Percentiles rank a stretch among this genome's conserved stretches.
phyloP scores from a whole-genome alignment of 2,113 vertebrate species.

The Ptilonorhynchus violaceus region DNA sequence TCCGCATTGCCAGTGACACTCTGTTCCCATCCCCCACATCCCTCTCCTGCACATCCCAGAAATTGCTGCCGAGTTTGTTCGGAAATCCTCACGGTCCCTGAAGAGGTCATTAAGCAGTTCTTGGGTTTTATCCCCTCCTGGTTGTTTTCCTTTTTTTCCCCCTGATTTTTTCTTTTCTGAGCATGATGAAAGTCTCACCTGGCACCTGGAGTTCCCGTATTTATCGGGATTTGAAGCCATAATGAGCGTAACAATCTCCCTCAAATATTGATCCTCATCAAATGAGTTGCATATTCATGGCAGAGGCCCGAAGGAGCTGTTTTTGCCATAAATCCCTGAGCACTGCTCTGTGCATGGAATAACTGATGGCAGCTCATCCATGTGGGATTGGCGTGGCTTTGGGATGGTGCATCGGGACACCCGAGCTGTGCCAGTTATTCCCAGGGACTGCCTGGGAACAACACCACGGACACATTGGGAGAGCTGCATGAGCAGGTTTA shows the following conservation, averaged over 20 bases:
- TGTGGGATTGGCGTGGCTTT: not conserved
- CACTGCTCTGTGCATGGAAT: not conserved
- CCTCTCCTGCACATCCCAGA: not conserved
- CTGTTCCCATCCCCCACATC: not conserved
- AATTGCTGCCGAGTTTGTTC: not conserved
- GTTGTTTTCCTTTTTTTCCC: not conserved
- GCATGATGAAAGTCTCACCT: not conserved
- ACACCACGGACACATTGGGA: not conserved
- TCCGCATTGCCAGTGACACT: not conserved
- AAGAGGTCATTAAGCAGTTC: conserved; percentile 47
- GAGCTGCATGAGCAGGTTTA: not conserved
- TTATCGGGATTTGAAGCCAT: not conserved
- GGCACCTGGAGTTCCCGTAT: not conserved
- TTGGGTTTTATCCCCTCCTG: conserved; percentile 4
- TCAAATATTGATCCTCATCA: not conserved
- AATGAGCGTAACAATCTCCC: not conserved
- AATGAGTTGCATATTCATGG: not conserved
- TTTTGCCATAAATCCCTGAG: not conserved
- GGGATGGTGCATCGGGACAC: not conserved
- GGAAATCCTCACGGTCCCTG: not conserved
- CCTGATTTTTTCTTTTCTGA: not conserved
- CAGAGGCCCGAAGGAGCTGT: not conserved
- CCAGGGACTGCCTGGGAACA: not conserved
- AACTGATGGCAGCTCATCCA: not conserved
- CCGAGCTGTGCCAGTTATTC: not conserved